These are phyloP conservation scores for Falco punctatus DNA, from an alignment of 2,113 vertebrate genomes.

Conservation along the genomic window DNA sequence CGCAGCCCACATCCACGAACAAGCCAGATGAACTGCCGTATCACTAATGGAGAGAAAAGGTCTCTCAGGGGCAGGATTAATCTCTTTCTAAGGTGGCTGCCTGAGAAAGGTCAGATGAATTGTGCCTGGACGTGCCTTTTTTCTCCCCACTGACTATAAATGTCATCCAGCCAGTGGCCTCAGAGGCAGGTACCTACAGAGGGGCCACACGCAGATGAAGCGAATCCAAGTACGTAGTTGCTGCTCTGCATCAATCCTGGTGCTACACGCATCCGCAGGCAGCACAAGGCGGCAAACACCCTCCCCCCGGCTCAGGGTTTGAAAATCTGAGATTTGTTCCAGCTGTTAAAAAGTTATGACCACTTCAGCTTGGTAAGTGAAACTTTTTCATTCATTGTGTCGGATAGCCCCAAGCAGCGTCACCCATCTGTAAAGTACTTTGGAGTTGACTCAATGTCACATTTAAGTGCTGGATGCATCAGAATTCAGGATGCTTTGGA, in stretches of 20 bases:
- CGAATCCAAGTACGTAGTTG: fast-evolving
- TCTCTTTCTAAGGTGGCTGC: constrained; percentile 4
- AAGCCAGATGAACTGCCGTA: neutral
- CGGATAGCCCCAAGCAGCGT: neutral
- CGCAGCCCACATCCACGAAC: neutral
- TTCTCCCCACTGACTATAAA: neutral
- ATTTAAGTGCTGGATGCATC: constrained; percentile 35
- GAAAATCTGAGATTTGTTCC: neutral
- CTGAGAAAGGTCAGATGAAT: constrained; percentile 42
- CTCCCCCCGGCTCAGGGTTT: fast-evolving
- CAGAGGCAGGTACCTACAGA: neutral
- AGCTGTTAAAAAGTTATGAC: neutral
- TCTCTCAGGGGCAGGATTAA: constrained; percentile 21
- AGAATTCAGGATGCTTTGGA: constrained; percentile 44
- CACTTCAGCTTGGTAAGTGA: neutral
- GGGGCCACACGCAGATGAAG: neutral
- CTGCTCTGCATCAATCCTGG: neutral
- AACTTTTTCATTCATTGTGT: neutral
- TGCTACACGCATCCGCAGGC: fast-evolving
- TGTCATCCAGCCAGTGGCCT: constrained; percentile 1
- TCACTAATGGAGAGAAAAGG: neutral
- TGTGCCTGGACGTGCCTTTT: constrained; percentile 1
- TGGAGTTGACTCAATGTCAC: constrained; percentile 47
- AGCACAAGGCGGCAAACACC: neutral
- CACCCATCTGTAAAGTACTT: constrained; percentile 20